Conservation (phyloP, 2,888 invertebrate species). For the Polyploca ridens region DNA sequence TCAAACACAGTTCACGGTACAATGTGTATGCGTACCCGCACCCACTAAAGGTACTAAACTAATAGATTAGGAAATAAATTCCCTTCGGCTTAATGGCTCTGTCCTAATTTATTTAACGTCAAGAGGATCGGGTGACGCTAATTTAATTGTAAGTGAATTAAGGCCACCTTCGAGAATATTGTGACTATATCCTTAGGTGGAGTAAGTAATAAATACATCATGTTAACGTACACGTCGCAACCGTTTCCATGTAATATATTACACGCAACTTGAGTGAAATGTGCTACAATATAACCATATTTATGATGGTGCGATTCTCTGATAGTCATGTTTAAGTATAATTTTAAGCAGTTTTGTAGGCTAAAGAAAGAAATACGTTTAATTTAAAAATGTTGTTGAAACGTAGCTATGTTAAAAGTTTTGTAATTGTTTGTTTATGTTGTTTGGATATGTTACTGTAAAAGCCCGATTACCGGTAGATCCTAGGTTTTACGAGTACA, state of each 20-base stretch:
- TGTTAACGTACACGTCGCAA: slow-evolving; percentile 51
- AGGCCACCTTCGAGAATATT: slow-evolving; percentile 65
- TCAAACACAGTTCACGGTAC: slow-evolving; percentile 29
- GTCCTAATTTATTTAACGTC: slow-evolving; percentile 72
- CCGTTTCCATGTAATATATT: slow-evolving; percentile 64
- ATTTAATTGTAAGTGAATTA: slow-evolving; percentile 75
- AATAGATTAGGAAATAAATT: slow-evolving; percentile 68
- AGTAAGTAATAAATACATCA: slow-evolving; percentile 69
- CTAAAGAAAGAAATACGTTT: not conserved
- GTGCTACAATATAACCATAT: slow-evolving; percentile 61
- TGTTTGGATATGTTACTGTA: not conserved
- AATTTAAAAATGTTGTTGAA: too few relatives aligned
- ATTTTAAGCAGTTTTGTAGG: slow-evolving; percentile 4
- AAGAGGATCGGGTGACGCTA: slow-evolving; percentile 68
- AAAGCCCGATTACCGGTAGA: not conserved
- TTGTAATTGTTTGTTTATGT: too few relatives aligned
- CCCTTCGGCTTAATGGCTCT: slow-evolving; percentile 62
- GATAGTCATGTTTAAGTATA: not conserved
- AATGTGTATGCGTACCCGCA: slow-evolving; percentile 32
- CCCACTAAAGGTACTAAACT: slow-evolving; percentile 47
- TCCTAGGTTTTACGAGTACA: too few relatives aligned
- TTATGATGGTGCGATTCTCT: slow-evolving; percentile 41
- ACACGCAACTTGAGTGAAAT: slow-evolving; percentile 59
- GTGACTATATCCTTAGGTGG: slow-evolving; percentile 47
- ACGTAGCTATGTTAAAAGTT: too few relatives aligned